A percentile compares a stretch with the other conserved stretches of the same genome.
These are phyloP conservation scores for Coregonus ussuriensis DNA, from an alignment of 2,797 vertebrate genomes.

Conservation along the genomic window DNA sequence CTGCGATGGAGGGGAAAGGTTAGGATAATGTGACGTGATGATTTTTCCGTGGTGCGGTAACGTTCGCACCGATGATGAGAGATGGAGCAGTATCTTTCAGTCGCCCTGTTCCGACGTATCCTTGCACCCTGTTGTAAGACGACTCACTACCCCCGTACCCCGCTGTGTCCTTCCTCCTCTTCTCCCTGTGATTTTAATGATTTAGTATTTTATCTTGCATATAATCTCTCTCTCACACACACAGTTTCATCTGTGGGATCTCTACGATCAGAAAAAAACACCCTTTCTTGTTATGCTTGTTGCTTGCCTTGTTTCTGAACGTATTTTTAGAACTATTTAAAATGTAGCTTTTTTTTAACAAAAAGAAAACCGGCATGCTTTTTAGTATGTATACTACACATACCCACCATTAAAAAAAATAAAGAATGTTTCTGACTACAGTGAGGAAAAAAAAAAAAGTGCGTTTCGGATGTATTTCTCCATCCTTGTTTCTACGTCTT, in stretches of 20 bases:
- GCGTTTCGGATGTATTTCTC: slow-evolving; percentile 65
- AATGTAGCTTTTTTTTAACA: slow-evolving; percentile 23
- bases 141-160: slow-evolving; percentile 50
- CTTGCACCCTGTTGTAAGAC: slow-evolving; percentile 46
- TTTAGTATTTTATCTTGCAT: slow-evolving; percentile 71
- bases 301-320: slow-evolving; percentile 71
- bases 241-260: slow-evolving; percentile 73
- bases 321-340: slow-evolving; percentile 37
- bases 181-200: slow-evolving; percentile 58
- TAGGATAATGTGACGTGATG: slow-evolving; percentile 6
- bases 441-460: slow-evolving; percentile 61
- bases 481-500: slow-evolving; percentile 55
- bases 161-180: slow-evolving; percentile 8
- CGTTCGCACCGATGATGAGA: slow-evolving; percentile 70
- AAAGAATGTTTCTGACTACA: slow-evolving; percentile 76
- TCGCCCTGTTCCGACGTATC: slow-evolving; percentile 21
- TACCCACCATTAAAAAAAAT: slow-evolving; percentile 69
- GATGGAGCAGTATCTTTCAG: slow-evolving; percentile 73
- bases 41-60: neutral
- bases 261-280: slow-evolving; percentile 60
- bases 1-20: slow-evolving; percentile 40
- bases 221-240: slow-evolving; percentile 59
- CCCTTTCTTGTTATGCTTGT: slow-evolving; percentile 50
- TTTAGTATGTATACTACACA: slow-evolving; percentile 58
- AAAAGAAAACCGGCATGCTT: slow-evolving; percentile 63